These are phyloP conservation scores for Athene noctua DNA, from an alignment of 2,113 vertebrate genomes.

Conservation along the genomic window DNA sequence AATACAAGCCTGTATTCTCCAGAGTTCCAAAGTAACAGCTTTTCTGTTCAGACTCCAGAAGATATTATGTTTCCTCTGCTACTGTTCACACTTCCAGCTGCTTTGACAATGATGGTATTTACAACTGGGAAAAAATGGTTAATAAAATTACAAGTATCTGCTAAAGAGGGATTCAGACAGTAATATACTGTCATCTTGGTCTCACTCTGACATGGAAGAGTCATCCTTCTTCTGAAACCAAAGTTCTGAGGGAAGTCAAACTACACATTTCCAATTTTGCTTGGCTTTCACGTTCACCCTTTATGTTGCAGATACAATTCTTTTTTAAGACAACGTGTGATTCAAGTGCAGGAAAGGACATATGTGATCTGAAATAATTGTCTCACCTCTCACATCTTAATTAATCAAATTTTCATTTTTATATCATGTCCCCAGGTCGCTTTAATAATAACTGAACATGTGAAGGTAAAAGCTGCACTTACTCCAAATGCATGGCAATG, in stretches of 20 bases:
- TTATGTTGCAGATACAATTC: background rate
- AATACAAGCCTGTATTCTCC: background rate
- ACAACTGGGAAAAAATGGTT: background rate
- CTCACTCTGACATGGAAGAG: background rate
- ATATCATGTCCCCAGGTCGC: background rate
- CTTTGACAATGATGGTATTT: conserved; percentile 8
- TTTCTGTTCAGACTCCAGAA: conserved; percentile 16
- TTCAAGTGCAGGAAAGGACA: background rate
- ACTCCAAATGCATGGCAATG: background rate
- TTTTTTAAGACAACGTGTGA: background rate
- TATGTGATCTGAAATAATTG: background rate
- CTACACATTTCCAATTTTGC: background rate
- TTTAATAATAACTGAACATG: background rate
- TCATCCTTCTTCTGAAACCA: background rate
- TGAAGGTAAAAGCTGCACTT: background rate
- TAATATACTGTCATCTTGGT: background rate
- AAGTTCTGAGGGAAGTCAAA: background rate
- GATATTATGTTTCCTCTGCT: background rate
- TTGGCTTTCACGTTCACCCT: background rate
- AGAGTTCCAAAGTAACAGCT: conserved; percentile 34
- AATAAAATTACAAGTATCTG: conserved; percentile 26
- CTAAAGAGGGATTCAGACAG: background rate
- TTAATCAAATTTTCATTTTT: background rate
- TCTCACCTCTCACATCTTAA: background rate
- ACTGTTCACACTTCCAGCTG: background rate